phyloP scores from a whole-genome alignment of 2,113 vertebrate species.

The Galbula dea region DNA sequence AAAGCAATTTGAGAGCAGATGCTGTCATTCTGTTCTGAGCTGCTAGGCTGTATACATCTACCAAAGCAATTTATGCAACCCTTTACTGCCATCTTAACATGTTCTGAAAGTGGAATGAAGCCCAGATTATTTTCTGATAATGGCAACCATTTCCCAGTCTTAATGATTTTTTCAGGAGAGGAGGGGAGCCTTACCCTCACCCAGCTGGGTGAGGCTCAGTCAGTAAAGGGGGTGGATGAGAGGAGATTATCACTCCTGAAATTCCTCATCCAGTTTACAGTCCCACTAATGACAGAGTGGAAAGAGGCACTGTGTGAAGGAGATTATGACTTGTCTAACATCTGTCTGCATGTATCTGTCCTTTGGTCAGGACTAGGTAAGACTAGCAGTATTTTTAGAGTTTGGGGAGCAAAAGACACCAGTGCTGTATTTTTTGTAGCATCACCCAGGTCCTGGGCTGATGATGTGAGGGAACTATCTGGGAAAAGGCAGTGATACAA shows the following conservation, averaged over 20 bases:
- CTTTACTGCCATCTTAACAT: neutral
- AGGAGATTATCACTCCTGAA: neutral
- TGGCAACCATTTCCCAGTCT: neutral
- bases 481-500: neutral
- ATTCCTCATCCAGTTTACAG: neutral
- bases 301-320: neutral
- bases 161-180: neutral
- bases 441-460: neutral
- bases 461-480: neutral
- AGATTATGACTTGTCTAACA: neutral
- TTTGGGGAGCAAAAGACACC: neutral
- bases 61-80: neutral
- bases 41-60: neutral
- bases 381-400: neutral
- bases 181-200: neutral
- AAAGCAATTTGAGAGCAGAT: neutral
- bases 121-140: neutral
- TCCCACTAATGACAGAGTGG: neutral
- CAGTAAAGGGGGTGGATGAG: neutral
- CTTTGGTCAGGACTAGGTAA: neutral
- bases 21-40: neutral
- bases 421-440: neutral
- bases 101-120: neutral
- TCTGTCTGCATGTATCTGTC: neutral
- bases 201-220: neutral